Evolutionary conservation across 1,140 invertebrate genomes (phyloP).

Genomic region (Coboldia fuscipes): DNA sequence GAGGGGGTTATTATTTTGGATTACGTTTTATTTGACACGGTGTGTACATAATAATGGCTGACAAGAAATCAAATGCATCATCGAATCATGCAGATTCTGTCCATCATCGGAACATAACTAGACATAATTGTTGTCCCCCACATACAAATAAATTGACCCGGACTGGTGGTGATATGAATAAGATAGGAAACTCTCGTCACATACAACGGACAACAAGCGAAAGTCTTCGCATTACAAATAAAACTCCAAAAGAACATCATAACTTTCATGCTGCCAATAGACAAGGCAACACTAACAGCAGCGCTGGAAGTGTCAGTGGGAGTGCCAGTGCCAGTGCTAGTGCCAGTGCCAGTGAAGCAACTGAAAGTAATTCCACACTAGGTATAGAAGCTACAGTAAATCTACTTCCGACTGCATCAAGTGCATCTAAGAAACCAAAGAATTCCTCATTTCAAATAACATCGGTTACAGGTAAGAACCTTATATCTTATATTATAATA

Average conservation of each 20-base stretch:
- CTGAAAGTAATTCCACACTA: conserved; percentile 8
- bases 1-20: too few species aligned
- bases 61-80: too few species aligned
- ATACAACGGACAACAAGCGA: conserved; percentile 56
- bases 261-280: conserved; percentile 4
- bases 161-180: too few species aligned
- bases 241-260: conserved; percentile 8
- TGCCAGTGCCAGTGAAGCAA: conserved; percentile 4
- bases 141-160: too few species aligned
- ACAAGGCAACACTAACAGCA: conserved; percentile 2
- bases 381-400: conserved; percentile 1
- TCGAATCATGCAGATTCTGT: too few species aligned
- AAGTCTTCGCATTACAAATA: conserved; percentile 35
- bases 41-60: too few species aligned
- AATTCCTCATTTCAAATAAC: conserved; percentile 84
- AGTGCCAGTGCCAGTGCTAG: conserved; percentile 1
- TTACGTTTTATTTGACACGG: too few species aligned
- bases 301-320: conserved; percentile 3
- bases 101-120: too few species aligned
- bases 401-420: conserved; percentile 3
- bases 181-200: too few species aligned
- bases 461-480: conserved; percentile 44
- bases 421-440: conserved; percentile 14
- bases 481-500: conserved; percentile 7
- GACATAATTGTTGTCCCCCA: too few species aligned